Evolutionary conservation across 2,888 invertebrate species (phyloP).

Genomic region (Plagiodera versicolora): DNA sequence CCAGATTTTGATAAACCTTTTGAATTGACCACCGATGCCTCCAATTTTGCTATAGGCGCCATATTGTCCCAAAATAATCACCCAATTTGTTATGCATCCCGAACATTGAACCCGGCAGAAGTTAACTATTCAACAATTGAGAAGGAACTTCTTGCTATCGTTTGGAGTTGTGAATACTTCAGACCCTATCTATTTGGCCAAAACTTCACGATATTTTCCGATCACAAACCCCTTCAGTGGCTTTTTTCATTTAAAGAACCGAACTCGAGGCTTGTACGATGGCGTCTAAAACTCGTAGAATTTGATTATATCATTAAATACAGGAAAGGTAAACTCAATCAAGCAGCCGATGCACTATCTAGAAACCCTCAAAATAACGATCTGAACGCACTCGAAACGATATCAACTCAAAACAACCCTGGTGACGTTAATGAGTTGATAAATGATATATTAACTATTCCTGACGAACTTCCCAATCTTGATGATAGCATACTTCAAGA

Average conservation of each 20-base stretch:
- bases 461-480: not conserved
- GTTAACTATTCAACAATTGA: conserved; percentile 17
- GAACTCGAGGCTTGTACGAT: not conserved
- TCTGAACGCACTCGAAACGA: conserved; percentile 8
- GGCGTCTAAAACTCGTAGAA: conserved; percentile 11
- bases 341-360: conserved; percentile 12
- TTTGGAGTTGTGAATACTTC: conserved; percentile 17
- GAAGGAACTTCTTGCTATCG: conserved; percentile 18
- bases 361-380: not conserved
- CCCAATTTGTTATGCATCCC: conserved; percentile 15
- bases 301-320: conserved; percentile 9
- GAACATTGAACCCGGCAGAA: conserved; percentile 18
- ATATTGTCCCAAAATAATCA: conserved; percentile 15
- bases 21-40: conserved; percentile 17
- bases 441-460: not conserved
- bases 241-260: conserved; percentile 8
- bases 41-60: conserved; percentile 12
- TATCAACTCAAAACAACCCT: not conserved
- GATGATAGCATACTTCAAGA: not conserved
- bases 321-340: conserved; percentile 10
- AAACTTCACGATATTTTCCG: conserved; percentile 21
- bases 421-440: not conserved
- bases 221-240: conserved; percentile 28
- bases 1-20: conserved; percentile 13
- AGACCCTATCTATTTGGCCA: conserved; percentile 13